phyloP scores from a whole-genome alignment of 1,140 invertebrate species.

The Scylla paramamosain region DNA sequence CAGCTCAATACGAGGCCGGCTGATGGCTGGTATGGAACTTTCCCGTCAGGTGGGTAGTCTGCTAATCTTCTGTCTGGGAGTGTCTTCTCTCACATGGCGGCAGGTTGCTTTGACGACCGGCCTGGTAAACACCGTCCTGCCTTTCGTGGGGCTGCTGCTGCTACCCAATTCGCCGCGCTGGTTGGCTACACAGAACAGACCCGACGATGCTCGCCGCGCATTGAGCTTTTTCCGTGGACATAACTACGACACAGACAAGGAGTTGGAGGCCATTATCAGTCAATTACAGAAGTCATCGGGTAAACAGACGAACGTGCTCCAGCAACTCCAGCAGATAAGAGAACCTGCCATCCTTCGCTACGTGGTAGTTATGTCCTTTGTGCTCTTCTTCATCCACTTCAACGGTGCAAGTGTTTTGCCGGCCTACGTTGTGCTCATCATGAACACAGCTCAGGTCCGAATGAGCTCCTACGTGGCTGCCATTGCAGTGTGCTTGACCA shows the following conservation, averaged over 20 bases:
- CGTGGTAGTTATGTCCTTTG: not conserved
- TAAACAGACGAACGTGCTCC: not conserved
- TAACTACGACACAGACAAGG: not conserved
- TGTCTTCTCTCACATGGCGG: not conserved
- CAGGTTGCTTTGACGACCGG: not conserved
- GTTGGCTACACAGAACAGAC: not conserved
- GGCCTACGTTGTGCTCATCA: conserved; percentile 33
- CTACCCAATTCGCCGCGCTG: conserved; percentile 32
- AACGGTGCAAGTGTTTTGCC: not conserved
- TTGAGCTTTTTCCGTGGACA: conserved; percentile 3
- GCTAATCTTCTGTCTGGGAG: not conserved
- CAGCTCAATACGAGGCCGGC: conserved; percentile 23
- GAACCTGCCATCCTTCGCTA: conserved; percentile 34
- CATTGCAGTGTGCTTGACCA: not conserved
- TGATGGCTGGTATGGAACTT: not conserved
- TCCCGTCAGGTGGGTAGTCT: conserved; percentile 15
- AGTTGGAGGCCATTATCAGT: not conserved
- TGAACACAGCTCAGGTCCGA: not conserved
- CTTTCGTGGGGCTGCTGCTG: conserved; percentile 8
- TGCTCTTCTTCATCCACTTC: conserved; percentile 36
- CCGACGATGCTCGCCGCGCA: not conserved
- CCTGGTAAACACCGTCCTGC: not conserved
- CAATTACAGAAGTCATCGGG: not conserved
- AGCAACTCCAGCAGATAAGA: not conserved
- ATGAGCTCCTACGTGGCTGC: conserved; percentile 44